phyloP scores from a whole-genome alignment of 2,797 vertebrate genomes.

The Decapterus maruadsi region DNA sequence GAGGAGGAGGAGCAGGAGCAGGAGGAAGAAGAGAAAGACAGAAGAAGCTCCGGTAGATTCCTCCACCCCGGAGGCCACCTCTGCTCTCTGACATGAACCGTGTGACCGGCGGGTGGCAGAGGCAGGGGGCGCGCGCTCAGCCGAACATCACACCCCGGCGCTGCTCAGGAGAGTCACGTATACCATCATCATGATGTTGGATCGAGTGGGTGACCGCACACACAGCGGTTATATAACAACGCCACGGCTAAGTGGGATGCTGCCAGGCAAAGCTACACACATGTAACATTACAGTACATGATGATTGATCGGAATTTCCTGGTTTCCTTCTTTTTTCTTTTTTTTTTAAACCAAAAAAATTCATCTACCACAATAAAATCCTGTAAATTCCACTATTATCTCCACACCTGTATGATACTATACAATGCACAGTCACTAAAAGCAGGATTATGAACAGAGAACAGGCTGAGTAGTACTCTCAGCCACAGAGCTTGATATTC shows the following conservation, averaged over 20 bases:
- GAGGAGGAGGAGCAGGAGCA: conserved; percentile 3
- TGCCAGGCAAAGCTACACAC: conserved; percentile 17
- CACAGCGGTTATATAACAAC: conserved; percentile 64
- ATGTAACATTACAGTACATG: conserved; percentile 2
- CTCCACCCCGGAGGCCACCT: conserved; percentile 34
- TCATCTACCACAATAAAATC: background rate
- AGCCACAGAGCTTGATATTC: background rate
- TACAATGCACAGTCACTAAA: background rate
- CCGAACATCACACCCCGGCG: conserved; percentile 11
- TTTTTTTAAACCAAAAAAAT: background rate
- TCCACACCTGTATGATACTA: background rate
- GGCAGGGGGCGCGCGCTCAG: background rate
- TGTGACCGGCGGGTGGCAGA: background rate
- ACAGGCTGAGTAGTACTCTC: background rate
- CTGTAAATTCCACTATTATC: too few species aligned
- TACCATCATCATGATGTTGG: conserved; percentile 21
- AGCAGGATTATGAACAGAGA: background rate
- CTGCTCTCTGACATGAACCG: conserved; percentile 32
- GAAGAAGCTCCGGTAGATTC: conserved; percentile 21
- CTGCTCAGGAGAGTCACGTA: conserved; percentile 74
- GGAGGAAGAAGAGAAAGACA: background rate
- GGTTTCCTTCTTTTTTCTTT: too few species aligned
- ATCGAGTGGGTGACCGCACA: conserved; percentile 23
- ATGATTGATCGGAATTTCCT: background rate
- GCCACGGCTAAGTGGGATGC: background rate